Base-by-base conservation (phyloP, 2,113 vertebrate genomes). In the Caranx melampygus region DNA sequence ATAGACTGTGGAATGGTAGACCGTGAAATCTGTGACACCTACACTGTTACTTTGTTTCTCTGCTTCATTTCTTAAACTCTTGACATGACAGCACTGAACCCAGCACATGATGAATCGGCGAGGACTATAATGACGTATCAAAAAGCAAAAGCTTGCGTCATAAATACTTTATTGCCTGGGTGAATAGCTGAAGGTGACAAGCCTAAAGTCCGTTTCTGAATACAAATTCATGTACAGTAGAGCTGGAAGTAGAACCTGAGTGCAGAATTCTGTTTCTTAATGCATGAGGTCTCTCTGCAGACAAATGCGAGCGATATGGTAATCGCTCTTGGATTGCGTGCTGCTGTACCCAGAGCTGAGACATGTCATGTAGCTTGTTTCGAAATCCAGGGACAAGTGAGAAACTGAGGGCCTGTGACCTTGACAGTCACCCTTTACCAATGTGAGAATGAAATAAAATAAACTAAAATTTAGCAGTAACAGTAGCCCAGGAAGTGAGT, bases 221-320 rank as follows among this genome's bases (percentile, higher is more conserved):
- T 94, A 89, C 86, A 92, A 90, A 94, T 89, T 52, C 83, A 74
- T 79, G 74, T 86, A 72, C 82, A 82, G 81, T 87, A 65, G 45
- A 82, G 74, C 63, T 59, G 42, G 65, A 54, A 71, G 82, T 64
- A 26, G 51, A 67, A 76, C 78, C 71, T 85, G 84, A 92, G 89
- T 88, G 85, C 81, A 91, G 78, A 88, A 84, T 85, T 89, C 81
- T 89, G 89, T 92, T 86, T 89, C 83, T 89, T 91, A 83, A 91
- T 86, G 91, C 88, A 90, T 88, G 87, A 89, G 57, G 55, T 75
- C 83, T 82, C 84, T 64, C 70, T 64, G 85, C 64, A 89, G 86
- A 89, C 75, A 78, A 87, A 89, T 85, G 61, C 37, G 57, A 81
- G 84, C 37, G 72, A 82, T 92, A 79, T 83, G 67, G 78, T 90